These are phyloP conservation scores for Mus minutoides DNA, from an alignment of 2,797 vertebrate species.

Conservation along the genomic window DNA sequence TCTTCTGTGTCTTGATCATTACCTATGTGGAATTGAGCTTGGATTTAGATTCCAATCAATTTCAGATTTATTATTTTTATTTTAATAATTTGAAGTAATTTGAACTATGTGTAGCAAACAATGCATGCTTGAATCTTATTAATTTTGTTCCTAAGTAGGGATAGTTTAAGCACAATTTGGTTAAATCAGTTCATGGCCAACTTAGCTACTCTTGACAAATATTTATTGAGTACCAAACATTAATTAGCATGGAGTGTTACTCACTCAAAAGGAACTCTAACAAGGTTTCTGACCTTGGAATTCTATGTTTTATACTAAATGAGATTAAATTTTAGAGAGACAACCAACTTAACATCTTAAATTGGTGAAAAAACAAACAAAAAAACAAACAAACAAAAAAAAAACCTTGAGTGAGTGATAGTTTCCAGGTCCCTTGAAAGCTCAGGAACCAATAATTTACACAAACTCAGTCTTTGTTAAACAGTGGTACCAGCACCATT, in stretches of 20 bases:
- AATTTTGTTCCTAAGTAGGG: conserved; percentile 25
- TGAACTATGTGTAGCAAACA: conserved; percentile 21
- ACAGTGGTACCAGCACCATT: neutral
- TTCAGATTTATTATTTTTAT: conserved; percentile 27
- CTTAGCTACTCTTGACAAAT: conserved; percentile 34
- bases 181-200: conserved; percentile 47
- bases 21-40: conserved; percentile 35
- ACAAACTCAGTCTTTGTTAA: neutral
- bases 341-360: neutral
- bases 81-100: conserved; percentile 35
- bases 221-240: conserved; percentile 35
- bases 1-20: neutral
- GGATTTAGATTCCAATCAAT: conserved; percentile 3
- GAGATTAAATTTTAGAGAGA: neutral
- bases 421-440: neutral
- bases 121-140: neutral
- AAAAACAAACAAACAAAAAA: too few species aligned
- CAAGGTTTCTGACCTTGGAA: neutral
- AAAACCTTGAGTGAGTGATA: neutral
- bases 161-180: conserved; percentile 33
- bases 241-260: neutral
- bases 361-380: too few species aligned
- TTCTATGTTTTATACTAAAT: conserved; percentile 41
- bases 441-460: neutral
- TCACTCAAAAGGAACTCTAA: neutral